A percentile compares a stretch with the other conserved stretches of the same genome.
phyloP scores from a whole-genome alignment of 2,888 invertebrate species.

The Criorhina ranunculi region DNA sequence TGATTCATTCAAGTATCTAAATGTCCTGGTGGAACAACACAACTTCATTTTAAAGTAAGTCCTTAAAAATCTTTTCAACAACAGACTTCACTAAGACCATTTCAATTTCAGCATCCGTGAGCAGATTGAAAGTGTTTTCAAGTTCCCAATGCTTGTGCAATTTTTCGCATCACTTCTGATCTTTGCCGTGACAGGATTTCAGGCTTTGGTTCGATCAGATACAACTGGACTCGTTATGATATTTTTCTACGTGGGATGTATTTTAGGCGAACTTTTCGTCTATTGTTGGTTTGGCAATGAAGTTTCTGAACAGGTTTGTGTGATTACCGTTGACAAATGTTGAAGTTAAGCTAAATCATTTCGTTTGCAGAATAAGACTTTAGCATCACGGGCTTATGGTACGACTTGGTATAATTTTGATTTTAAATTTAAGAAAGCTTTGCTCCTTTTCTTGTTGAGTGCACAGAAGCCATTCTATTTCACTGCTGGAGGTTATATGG shows the following conservation, averaged over 20 bases:
- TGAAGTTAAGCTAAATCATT: background rate
- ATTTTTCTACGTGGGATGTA: constrained; percentile 79
- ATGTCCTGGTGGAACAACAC: constrained; percentile 33
- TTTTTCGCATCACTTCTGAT: constrained; percentile 79
- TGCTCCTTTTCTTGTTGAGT: constrained; percentile 78
- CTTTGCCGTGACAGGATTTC: constrained; percentile 80
- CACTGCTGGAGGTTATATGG: constrained; percentile 80
- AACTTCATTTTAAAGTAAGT: constrained; percentile 26
- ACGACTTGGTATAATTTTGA: constrained; percentile 79
- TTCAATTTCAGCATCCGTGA: constrained; percentile 77
- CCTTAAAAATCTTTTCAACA: background rate
- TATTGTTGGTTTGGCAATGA: constrained; percentile 81
- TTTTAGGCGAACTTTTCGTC: constrained; percentile 79
- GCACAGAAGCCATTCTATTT: constrained; percentile 78
- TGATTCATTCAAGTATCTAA: constrained; percentile 22
- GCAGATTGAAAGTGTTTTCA: constrained; percentile 78
- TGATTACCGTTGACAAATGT: background rate
- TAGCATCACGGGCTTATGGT: constrained; percentile 78
- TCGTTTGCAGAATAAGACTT: constrained; percentile 78
- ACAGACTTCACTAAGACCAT: background rate
- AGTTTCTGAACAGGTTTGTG: constrained; percentile 78
- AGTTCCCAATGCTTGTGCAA: constrained; percentile 79
- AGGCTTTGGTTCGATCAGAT: constrained; percentile 77
- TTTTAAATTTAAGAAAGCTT: constrained; percentile 74
- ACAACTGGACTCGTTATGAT: constrained; percentile 78